Percentiles rank a stretch among this genome's conserved stretches.
Evolutionary conservation across 2,113 vertebrate genomes (phyloP).

Genomic region (Oryzias melastigma): DNA sequence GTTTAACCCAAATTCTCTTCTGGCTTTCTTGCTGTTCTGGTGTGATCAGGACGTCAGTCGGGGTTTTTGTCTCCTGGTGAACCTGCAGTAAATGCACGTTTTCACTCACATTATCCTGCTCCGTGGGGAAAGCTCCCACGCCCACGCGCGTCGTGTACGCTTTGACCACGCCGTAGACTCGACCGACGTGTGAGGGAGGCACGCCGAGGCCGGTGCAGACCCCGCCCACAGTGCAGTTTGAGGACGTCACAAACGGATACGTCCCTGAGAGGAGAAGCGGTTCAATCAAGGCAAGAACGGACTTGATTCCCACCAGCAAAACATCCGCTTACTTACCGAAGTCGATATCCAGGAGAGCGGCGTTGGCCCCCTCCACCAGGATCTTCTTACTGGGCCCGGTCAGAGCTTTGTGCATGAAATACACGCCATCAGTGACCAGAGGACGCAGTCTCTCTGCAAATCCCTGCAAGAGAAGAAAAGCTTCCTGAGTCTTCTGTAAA

Average conservation of each 20-base stretch:
- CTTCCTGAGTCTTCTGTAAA: too few species aligned
- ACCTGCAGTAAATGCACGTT: too few species aligned
- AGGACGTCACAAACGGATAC: constrained; percentile 83
- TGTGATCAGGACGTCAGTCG: too few species aligned
- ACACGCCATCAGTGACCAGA: constrained; percentile 82
- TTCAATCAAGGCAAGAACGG: constrained; percentile 3
- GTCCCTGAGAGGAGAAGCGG: constrained; percentile 64
- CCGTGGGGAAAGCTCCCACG: constrained; percentile 82
- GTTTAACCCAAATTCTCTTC: too few species aligned
- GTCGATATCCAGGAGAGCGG: constrained; percentile 83
- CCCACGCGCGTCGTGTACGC: constrained; percentile 82
- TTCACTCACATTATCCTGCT: constrained; percentile 79
- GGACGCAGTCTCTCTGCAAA: constrained; percentile 75
- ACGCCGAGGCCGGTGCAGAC: constrained; percentile 84
- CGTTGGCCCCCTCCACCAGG: constrained; percentile 83
- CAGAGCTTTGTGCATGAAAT: constrained; percentile 82
- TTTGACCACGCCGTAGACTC: constrained; percentile 83
- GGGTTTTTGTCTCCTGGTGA: too few species aligned
- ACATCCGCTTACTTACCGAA: constrained; percentile 69
- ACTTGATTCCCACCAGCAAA: neutral
- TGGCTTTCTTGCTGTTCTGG: too few species aligned
- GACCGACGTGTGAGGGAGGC: constrained; percentile 75
- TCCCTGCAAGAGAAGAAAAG: constrained; percentile 34
- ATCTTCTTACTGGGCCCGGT: constrained; percentile 83
- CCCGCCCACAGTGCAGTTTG: constrained; percentile 82